Evolutionary conservation across 2,113 vertebrate species (phyloP).

Genomic region (Oncorhynchus gorbuscha): DNA sequence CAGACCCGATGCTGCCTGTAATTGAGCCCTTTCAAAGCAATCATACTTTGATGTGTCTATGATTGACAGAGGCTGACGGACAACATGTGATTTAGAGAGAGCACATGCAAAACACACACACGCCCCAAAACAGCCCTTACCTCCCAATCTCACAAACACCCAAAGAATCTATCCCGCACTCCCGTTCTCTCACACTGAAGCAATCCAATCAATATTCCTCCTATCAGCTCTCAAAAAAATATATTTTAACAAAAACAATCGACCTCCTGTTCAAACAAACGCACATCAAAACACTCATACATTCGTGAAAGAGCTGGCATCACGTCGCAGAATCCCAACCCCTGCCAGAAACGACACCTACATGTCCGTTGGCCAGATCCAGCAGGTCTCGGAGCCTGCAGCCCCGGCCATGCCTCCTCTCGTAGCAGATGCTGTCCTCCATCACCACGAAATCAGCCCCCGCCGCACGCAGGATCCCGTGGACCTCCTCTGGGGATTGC

Average conservation of each 20-base stretch:
- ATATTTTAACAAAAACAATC: neutral
- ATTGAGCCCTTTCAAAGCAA: neutral
- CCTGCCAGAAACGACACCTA: conserved; percentile 68
- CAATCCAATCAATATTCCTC: neutral
- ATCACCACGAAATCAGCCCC: conserved; percentile 90
- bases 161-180: neutral
- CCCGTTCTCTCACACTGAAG: neutral
- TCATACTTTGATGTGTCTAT: conserved; percentile 37
- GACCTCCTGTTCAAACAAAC: too few relatives aligned
- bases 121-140: neutral
- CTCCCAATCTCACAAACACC: neutral
- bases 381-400: conserved; percentile 91
- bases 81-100: neutral
- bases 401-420: conserved; percentile 85
- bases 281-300: neutral
- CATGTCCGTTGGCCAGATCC: conserved; percentile 89
- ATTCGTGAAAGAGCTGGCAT: too few relatives aligned
- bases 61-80: conserved; percentile 18
- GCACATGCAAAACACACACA: neutral
- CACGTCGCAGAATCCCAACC: too few relatives aligned
- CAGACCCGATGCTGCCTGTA: too few relatives aligned
- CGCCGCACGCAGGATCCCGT: conserved; percentile 77
- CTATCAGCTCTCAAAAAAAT: neutral
- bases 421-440: conserved; percentile 95
- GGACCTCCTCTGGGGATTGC: conserved; percentile 80